Evolutionary conservation across 1,140 invertebrate species (phyloP), one percentile per base, ranked within the genome.

Genomic region (Drosophila trapezifrons): DNA sequence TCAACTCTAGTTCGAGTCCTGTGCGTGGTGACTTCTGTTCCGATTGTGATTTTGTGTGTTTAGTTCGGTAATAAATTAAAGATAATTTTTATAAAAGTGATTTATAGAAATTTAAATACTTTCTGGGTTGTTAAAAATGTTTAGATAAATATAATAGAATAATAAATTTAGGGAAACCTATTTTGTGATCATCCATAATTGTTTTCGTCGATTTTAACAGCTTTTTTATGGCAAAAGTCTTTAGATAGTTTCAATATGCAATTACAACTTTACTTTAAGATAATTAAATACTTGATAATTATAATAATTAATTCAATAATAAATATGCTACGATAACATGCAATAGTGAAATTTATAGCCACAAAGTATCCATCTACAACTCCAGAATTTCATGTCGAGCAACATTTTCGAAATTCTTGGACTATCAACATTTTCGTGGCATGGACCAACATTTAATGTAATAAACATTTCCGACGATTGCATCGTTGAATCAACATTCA

Each of bases 1-100:
- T 67, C 15, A 54, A 38, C 45, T 51, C 49, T 54, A 57, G 49
- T 27, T 37, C 54, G 52, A 40, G 62, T 76, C 38, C 37, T 75
- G 52, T 52, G 52, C 47, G 29, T 55, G 69, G 25, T n/a, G 10
- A 59, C 22, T 17, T 55, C 0, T 4, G 7, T 3, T 18, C 0
- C 45, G 8, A 12, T 72, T 35, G 67, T 32, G 29, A 40, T 55
- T 47, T 51, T 69, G 40, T 27, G 12, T 46, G 10, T 46, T 12
- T 25, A 51, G n/a, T 15, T 66, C 0, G 66, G 67, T 56, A 37
- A 46, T 45, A 42, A 12, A 55, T 42, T 0, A 13, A 7, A n/a
- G n/a, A 27, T 5, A n/a, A 47, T 22, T 15, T 22, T 3, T 18
- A 12, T 17, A 25, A 12, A 5, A 46, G 13, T 37, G 4, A 1